phyloP scores from a whole-genome alignment of 1,140 invertebrate species.

The Patella vulgata region DNA sequence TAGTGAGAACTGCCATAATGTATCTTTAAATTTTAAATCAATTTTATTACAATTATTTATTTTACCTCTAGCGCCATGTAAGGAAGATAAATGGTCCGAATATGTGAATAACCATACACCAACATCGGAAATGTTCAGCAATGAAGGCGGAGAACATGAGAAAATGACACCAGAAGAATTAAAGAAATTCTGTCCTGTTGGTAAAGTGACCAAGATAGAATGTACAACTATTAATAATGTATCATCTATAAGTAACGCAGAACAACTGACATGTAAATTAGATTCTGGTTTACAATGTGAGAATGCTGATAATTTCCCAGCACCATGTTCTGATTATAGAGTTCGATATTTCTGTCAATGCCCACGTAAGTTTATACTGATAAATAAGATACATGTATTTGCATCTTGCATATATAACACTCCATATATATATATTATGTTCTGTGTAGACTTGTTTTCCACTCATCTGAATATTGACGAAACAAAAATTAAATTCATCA shows the following conservation, averaged over 20 bases:
- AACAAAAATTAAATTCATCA: no score
- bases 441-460: background rate
- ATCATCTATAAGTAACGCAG: slow-evolving; percentile 34
- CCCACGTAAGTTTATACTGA: slow-evolving; percentile 33
- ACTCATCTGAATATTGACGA: no score
- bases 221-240: slow-evolving; percentile 29
- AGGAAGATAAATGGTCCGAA: slow-evolving; percentile 35
- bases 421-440: no score
- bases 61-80: no score
- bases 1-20: no score
- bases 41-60: no score
- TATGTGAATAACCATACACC: slow-evolving; percentile 52
- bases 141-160: slow-evolving; percentile 32
- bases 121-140: slow-evolving; percentile 3
- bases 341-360: slow-evolving; percentile 66
- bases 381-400: no score
- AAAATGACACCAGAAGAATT: slow-evolving; percentile 16
- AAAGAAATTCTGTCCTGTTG: slow-evolving; percentile 29
- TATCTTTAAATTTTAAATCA: no score
- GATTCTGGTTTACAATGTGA: slow-evolving; percentile 40
- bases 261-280: slow-evolving; percentile 35
- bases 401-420: no score
- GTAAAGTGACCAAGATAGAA: slow-evolving; percentile 27
- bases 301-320: slow-evolving; percentile 35
- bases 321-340: slow-evolving; percentile 63